A percentile compares a stretch with the other conserved stretches of the same genome.
phyloP scores from a whole-genome alignment of 2,113 vertebrate species.

The Toxotes jaculatrix region DNA sequence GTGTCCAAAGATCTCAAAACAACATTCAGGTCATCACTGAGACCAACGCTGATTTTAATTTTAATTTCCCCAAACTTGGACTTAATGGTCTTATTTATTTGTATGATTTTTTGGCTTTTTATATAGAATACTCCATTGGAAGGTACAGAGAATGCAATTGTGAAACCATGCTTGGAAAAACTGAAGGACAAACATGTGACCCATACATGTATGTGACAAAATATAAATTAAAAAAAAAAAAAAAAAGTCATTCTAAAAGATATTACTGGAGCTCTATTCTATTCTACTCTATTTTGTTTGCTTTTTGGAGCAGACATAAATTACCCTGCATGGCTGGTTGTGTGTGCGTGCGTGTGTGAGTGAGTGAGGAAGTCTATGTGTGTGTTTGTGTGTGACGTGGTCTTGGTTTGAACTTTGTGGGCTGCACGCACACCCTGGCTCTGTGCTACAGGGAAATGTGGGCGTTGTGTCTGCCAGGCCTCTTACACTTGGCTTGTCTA shows the following conservation, averaged over 20 bases:
- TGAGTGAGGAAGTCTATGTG: constrained; percentile 27
- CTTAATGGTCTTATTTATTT: too few relatives aligned
- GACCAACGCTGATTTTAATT: background rate
- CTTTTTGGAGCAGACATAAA: constrained; percentile 79
- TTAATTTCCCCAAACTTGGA: too few relatives aligned
- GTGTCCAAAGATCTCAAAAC: background rate
- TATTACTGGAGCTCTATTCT: constrained; percentile 27
- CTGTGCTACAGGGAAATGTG: constrained; percentile 78
- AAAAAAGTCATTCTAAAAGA: constrained; percentile 12
- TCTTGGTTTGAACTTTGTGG: constrained; percentile 75
- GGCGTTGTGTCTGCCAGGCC: constrained; percentile 81
- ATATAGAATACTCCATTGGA: background rate
- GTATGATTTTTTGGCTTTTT: background rate
- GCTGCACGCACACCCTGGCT: constrained; percentile 74
- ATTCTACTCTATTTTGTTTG: constrained; percentile 71
- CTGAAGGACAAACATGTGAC: background rate
- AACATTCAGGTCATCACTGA: background rate
- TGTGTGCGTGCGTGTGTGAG: constrained; percentile 54
- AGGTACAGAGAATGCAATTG: background rate
- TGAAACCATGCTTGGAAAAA: background rate
- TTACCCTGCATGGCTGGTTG: constrained; percentile 76
- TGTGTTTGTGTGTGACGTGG: constrained; percentile 64
- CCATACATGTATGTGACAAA: too few relatives aligned
- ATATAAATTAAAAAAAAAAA: background rate
- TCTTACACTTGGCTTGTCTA: constrained; percentile 82